Evolutionary conservation across 1,140 invertebrate species (phyloP), one percentile per base, ranked within the genome.

Genomic region (Colletes gigas): DNA sequence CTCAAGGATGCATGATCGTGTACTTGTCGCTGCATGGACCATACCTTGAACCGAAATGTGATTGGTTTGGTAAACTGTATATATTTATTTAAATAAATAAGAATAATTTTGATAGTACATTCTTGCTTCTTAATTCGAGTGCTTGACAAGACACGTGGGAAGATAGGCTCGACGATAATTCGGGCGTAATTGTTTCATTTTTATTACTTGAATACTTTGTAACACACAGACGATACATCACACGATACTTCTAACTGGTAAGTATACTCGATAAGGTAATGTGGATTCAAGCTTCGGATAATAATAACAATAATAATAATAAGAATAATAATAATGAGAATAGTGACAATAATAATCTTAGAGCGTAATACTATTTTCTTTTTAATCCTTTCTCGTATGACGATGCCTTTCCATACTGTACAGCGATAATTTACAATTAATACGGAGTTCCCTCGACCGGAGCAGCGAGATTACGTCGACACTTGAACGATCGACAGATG

Each of bases 211-310:
- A 83, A 88, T 90, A 91, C 76, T 87, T 90, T 79, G 54, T 89
- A 89, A 91, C 90, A 91, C 91, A 91, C 88, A 92, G 89, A 91
- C 85, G 77, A 88, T 91, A 92, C 91, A 92, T 91, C 90, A 91
- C 90, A 90, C 90, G 75, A 88, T 91, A 91, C 84, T 90, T 89
- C 88, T 92, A 91, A 84, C 78, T 89, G 82, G 86, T 91, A 88
- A 87, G 83, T 90, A 90, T 91, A 83, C 84, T 89, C 87, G 75
- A 88, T 89, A 91, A 87, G 86, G 87, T 86, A 90, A 85, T 80
- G 83, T 88, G 66, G 72, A 86, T 89, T 84, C 83, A 90, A 88
- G 82, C 85, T 88, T 88, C 78, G 78, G 81, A 86, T 87, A 73
- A 84, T 82, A 82, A 75, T 85, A 74, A 66, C 83, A 66, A 62